phyloP scores from a whole-genome alignment of 2,797 vertebrate genomes.

The Natrix natrix region DNA sequence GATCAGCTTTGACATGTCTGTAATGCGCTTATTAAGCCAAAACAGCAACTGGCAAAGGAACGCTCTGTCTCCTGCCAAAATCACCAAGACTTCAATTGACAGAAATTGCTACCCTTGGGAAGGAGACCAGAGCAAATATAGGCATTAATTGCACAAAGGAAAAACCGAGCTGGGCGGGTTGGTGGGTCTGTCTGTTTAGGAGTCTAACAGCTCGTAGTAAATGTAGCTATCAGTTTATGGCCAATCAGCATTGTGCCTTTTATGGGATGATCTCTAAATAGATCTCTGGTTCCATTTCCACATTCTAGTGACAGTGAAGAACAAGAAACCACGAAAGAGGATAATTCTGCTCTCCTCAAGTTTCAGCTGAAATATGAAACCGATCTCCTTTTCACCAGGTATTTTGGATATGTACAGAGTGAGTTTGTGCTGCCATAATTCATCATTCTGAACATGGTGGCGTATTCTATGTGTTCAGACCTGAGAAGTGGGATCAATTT shows the following conservation, averaged over 20 bases:
- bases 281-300: not conserved
- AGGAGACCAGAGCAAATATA: not conserved
- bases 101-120: not conserved
- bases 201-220: too few species aligned
- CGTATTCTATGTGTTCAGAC: not conserved
- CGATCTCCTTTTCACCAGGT: slow-evolving; percentile 96
- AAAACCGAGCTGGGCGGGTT: not conserved
- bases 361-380: slow-evolving; percentile 89
- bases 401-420: not conserved
- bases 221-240: not conserved
- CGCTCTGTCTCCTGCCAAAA: not conserved
- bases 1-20: not conserved
- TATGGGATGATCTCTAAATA: not conserved
- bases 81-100: not conserved
- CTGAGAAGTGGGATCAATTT: not conserved
- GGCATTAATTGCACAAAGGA: not conserved
- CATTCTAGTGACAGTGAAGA: slow-evolving; percentile 87
- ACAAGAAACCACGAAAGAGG: slow-evolving; percentile 76
- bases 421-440: not conserved
- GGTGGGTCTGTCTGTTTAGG: not conserved
- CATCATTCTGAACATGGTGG: not conserved
- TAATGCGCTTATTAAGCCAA: not conserved
- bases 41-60: not conserved
- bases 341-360: slow-evolving; percentile 85
- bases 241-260: not conserved